These are phyloP conservation scores for Drosophila nigricruria DNA, from an alignment of 2,888 invertebrate genomes.

Conservation along the genomic window DNA sequence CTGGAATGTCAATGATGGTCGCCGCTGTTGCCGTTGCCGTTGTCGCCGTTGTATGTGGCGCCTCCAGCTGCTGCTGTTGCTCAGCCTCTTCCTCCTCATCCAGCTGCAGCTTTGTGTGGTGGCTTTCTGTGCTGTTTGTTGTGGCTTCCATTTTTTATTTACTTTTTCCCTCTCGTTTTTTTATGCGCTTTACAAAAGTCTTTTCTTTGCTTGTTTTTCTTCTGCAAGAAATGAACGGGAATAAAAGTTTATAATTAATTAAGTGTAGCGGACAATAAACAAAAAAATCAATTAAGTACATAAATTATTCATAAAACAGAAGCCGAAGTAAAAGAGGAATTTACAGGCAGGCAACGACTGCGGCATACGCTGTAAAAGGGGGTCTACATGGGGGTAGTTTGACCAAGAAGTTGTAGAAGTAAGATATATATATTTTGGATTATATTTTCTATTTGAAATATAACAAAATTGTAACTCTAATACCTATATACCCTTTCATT, in stretches of 20 bases:
- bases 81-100: slow-evolving; percentile 25
- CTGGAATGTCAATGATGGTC: slow-evolving; percentile 83
- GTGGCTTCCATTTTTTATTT: slow-evolving; percentile 56
- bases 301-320: slow-evolving; percentile 73
- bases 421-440: neutral
- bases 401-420: neutral
- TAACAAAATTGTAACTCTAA: neutral
- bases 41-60: slow-evolving; percentile 12
- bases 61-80: slow-evolving; percentile 21
- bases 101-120: slow-evolving; percentile 68
- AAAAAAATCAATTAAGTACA: slow-evolving; percentile 76
- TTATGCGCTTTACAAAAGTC: slow-evolving; percentile 37
- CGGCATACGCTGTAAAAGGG: neutral
- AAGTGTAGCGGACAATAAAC: slow-evolving; percentile 70
- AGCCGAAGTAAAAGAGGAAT: slow-evolving; percentile 17
- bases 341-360: neutral
- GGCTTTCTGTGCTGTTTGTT: slow-evolving; percentile 51
- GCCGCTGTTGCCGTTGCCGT: slow-evolving; percentile 39
- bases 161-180: slow-evolving; percentile 5
- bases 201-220: slow-evolving; percentile 35
- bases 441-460: neutral
- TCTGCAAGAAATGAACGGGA: slow-evolving; percentile 36
- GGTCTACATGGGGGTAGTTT: neutral
- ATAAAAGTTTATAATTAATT: slow-evolving; percentile 69
- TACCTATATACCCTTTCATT: too few species aligned